Evolutionary conservation across 2,888 invertebrate species (phyloP).

Genomic region (Steinernema carpocapsae): DNA sequence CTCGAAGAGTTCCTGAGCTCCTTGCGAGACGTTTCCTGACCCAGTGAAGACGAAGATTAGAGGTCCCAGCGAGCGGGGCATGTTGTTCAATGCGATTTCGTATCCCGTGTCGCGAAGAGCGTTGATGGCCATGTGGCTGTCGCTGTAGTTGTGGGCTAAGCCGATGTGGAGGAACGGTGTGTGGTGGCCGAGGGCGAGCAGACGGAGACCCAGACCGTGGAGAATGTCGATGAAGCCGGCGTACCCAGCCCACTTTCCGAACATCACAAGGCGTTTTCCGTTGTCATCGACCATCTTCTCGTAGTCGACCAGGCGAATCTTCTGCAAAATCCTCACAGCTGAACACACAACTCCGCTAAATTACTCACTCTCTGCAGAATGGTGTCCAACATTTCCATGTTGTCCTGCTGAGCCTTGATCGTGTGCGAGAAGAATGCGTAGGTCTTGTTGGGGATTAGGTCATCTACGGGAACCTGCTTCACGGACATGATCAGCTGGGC

Average conservation of each 20-base stretch:
- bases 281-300: slow-evolving; percentile 89
- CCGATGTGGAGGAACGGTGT: slow-evolving; percentile 99
- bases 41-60: slow-evolving; percentile 97
- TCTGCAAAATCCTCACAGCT: slow-evolving; percentile 76
- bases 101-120: slow-evolving; percentile 98
- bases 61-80: slow-evolving; percentile 97
- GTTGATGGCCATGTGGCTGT: slow-evolving; percentile 94
- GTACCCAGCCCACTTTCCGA: slow-evolving; percentile 96
- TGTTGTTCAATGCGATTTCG: slow-evolving; percentile 89
- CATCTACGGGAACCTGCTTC: slow-evolving; percentile 82
- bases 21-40: slow-evolving; percentile 92
- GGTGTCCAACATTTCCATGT: slow-evolving; percentile 95
- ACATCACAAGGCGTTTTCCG: slow-evolving; percentile 91
- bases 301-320: slow-evolving; percentile 94
- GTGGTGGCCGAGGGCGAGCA: slow-evolving; percentile 94
- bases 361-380: slow-evolving; percentile 79
- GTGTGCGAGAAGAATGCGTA: slow-evolving; percentile 99
- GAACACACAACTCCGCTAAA: too few species aligned
- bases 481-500: slow-evolving; percentile 96
- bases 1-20: slow-evolving; percentile 80
- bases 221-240: slow-evolving; percentile 98
- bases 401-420: slow-evolving; percentile 96
- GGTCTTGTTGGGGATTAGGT: slow-evolving; percentile 91
- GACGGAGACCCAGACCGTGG: slow-evolving; percentile 90
- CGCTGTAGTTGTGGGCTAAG: slow-evolving; percentile 96